Evolutionary conservation across 2,113 vertebrate genomes (phyloP), one percentile per base, ranked within the genome.

Genomic region (Aegithalos caudatus): DNA sequence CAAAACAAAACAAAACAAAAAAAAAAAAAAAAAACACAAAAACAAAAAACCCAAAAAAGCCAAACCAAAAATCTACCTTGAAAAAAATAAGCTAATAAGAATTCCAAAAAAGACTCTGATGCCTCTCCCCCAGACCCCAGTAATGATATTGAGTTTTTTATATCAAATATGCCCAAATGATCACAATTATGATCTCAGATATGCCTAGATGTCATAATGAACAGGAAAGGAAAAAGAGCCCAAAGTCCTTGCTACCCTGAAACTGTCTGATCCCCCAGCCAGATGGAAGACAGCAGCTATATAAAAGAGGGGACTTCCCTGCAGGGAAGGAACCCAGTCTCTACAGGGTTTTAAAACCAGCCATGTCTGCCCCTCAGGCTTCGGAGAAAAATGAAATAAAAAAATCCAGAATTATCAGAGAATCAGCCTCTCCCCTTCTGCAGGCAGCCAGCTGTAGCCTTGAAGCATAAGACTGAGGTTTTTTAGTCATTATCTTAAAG

Each of bases 141-240:
- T 38, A 95, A 64, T 40, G 44, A 86, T 3, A 83, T 9, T 47
- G 38, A 73, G 35, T 45, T 91, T 72, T 94, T 94, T 86, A 48
- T 74, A 78, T 10, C 29, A 91, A 91, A 93, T 92, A 94, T 67
- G 51, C 35, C 76, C 64, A 91, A 92, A 92, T 81, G 56, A 90
- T 88, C 60, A 44, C 64, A 93, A 90, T 88, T 90, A 88, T 16
- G 0, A 83, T 86, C 72, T 94, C 72, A 95, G 69, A 74, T 94
- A 95, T 64, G 47, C 24, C 29, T 72, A 81, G 61, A 90, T 61
- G 71, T 77, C 9, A 1, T 61, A 84, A 74, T 37, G 61, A 73
- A 92, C 25, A 81, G 28, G 31, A 92, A 92, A 84, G 42, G 37
- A 88, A 86, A 94, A 89, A 51, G 51, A 74, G 28, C 61, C 91